These are phyloP conservation scores for Hirtodrosophila histrioides DNA, from an alignment of 2,888 invertebrate genomes.

Conservation along the genomic window DNA sequence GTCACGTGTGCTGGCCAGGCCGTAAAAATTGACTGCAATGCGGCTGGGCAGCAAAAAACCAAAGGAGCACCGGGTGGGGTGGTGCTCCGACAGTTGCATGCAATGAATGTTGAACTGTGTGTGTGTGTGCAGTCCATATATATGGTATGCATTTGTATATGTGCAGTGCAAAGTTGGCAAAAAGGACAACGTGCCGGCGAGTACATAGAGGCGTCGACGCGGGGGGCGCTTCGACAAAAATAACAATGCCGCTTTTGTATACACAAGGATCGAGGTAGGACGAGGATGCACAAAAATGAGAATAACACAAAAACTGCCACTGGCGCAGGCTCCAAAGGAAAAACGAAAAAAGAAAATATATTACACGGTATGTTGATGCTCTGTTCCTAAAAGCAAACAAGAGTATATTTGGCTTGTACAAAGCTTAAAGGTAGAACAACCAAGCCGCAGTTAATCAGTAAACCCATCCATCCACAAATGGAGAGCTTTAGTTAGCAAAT, in stretches of 20 bases:
- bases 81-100: constrained; percentile 56
- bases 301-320: constrained; percentile 50
- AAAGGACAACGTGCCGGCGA: constrained; percentile 59
- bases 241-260: constrained; percentile 24
- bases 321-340: neutral
- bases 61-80: neutral
- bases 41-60: constrained; percentile 59
- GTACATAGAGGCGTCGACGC: constrained; percentile 49
- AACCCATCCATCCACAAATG: too few relatives aligned
- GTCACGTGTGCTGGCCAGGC: constrained; percentile 70
- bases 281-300: constrained; percentile 29
- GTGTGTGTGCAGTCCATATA: constrained; percentile 3
- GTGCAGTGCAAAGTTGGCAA: constrained; percentile 51
- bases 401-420: too few relatives aligned
- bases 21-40: constrained; percentile 76
- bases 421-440: too few relatives aligned
- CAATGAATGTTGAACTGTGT: constrained; percentile 37
- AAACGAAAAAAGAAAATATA: constrained; percentile 17
- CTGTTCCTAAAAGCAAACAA: too few relatives aligned
- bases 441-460: too few relatives aligned
- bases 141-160: constrained; percentile 31
- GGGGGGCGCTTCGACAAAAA: constrained; percentile 16
- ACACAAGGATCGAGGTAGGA: constrained; percentile 15
- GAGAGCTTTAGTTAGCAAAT: too few relatives aligned
- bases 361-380: constrained; percentile 28